Percentiles rank a stretch among this genome's conserved stretches.
phyloP scores from a whole-genome alignment of 2,888 invertebrate genomes.

The Sympetrum striolatum region DNA sequence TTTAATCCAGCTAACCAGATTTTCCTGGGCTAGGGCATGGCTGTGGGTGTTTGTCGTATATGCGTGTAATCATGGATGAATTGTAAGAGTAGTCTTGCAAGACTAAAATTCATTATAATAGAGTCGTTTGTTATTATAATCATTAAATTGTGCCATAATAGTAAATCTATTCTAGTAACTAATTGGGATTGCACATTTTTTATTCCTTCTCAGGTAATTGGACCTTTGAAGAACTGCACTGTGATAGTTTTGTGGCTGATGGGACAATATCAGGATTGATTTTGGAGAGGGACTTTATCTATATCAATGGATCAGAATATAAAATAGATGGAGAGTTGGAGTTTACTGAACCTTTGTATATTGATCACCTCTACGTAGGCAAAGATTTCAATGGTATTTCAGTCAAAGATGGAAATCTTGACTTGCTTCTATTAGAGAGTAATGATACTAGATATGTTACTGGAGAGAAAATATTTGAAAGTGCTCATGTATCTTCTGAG shows the following conservation, averaged over 20 bases:
- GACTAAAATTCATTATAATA: no score
- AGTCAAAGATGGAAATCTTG: conserved; percentile 59
- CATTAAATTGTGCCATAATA: no score
- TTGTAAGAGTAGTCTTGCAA: no score
- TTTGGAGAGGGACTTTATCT: conserved; percentile 54
- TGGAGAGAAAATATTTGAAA: conserved; percentile 60
- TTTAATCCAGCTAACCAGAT: no score
- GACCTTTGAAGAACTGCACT: conserved; percentile 52
- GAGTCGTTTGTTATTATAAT: no score
- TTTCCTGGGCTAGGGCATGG: no score
- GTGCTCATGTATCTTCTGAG: conserved; percentile 56
- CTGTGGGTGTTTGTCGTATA: no score
- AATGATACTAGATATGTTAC: conserved; percentile 59
- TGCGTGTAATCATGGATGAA: no score
- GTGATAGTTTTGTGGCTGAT: conserved; percentile 59
- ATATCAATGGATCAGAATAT: conserved; percentile 56
- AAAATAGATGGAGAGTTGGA: conserved; percentile 60
- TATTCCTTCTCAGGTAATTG: not conserved
- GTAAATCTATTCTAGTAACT: no score
- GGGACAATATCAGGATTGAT: conserved; percentile 63
- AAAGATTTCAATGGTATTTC: conserved; percentile 61
- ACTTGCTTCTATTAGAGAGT: conserved; percentile 59
- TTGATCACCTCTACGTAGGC: conserved; percentile 58
- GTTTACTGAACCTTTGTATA: conserved; percentile 58
- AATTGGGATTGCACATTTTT: no score